Conservation (phyloP, 1,140 invertebrate genomes). For the Parasteatoda tepidariorum region DNA sequence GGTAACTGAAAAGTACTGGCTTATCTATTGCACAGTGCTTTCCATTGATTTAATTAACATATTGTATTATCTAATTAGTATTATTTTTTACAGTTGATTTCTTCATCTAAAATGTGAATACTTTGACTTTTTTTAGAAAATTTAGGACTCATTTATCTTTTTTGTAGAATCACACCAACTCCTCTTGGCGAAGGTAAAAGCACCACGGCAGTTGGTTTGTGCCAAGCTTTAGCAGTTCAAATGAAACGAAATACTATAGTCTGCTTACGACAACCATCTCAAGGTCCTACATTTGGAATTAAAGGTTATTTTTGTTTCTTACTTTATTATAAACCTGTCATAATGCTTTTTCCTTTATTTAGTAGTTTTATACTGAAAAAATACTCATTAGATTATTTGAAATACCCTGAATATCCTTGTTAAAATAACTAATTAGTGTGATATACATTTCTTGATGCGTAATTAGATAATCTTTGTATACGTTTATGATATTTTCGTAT, state of each 20-base stretch:
- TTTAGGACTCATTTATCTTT: slow-evolving; percentile 1
- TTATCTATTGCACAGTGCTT: background rate
- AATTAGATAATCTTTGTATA: too few relatives aligned
- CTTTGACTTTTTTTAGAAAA: background rate
- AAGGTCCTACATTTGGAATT: slow-evolving; percentile 98
- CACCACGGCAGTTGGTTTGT: slow-evolving; percentile 93
- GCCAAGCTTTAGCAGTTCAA: slow-evolving; percentile 90
- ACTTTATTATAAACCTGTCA: background rate
- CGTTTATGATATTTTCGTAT: too few relatives aligned
- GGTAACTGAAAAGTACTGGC: background rate
- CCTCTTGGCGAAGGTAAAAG: slow-evolving; percentile 86
- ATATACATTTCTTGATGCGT: too few relatives aligned
- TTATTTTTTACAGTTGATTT: background rate
- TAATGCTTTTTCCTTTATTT: too few relatives aligned
- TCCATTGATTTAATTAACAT: background rate
- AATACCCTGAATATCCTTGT: too few relatives aligned
- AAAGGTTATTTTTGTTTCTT: slow-evolving; percentile 76
- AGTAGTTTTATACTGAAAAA: too few relatives aligned
- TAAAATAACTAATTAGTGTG: too few relatives aligned
- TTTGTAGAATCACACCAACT: slow-evolving; percentile 90
- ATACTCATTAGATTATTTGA: too few relatives aligned
- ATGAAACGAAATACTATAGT: slow-evolving; percentile 89
- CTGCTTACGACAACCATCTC: slow-evolving; percentile 96
- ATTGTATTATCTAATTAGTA: background rate
- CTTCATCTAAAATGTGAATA: background rate